Conservation (phyloP, 2,113 vertebrate genomes). For the Indri indri region DNA sequence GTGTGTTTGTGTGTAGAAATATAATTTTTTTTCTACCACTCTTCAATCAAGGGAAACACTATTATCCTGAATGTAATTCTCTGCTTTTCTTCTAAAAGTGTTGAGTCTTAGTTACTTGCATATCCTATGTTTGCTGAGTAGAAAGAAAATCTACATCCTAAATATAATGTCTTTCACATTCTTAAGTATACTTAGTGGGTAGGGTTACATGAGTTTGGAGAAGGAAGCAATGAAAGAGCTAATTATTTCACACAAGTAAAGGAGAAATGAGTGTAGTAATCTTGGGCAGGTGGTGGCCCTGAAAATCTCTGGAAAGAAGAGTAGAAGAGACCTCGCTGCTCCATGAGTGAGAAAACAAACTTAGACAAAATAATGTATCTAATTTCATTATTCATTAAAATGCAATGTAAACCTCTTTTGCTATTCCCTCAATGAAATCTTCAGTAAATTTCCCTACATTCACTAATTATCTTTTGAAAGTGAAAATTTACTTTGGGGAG, state of each 20-base stretch:
- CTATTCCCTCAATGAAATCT: neutral
- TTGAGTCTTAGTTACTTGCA: neutral
- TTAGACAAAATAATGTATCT: neutral
- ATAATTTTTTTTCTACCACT: neutral
- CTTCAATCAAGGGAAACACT: neutral
- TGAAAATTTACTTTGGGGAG: neutral
- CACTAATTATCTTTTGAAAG: slow-evolving; percentile 32
- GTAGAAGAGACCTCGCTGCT: neutral
- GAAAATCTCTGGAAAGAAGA: neutral
- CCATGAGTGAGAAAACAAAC: neutral
- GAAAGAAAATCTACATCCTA: neutral
- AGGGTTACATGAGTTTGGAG: neutral
- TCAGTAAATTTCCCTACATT: neutral
- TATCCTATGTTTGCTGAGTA: neutral
- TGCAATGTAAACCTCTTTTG: neutral
- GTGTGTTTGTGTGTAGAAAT: neutral
- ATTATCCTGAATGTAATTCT: neutral
- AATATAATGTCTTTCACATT: neutral
- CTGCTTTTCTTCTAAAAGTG: neutral
- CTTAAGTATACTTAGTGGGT: neutral
- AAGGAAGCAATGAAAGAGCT: neutral
- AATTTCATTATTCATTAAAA: neutral
- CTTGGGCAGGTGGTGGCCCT: neutral
- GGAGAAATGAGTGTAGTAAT: neutral
- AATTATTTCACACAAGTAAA: neutral